These are phyloP conservation scores for Panagrolaimus sp. DNA, from an alignment of 1,140 invertebrate genomes.

Conservation along the genomic window DNA sequence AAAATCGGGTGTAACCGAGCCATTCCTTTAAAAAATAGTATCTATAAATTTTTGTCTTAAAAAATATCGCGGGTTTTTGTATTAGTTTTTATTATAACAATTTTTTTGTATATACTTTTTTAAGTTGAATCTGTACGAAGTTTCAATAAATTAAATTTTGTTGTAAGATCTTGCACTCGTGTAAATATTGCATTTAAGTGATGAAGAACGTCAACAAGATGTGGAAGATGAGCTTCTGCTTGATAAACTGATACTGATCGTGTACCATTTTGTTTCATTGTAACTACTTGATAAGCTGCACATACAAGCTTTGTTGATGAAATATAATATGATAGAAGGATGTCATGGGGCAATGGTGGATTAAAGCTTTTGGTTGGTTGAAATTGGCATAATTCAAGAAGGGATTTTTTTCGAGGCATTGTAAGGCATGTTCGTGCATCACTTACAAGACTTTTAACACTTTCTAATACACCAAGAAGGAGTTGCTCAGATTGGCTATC, in stretches of 20 bases:
- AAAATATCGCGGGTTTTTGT: background rate
- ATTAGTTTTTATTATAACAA: too few relatives aligned
- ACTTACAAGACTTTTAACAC: background rate
- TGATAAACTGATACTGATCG: conserved; percentile 12
- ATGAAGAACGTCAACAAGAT: conserved; percentile 11
- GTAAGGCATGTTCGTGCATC: background rate
- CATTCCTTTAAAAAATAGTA: background rate
- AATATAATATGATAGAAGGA: conserved; percentile 29
- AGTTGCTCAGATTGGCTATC: conserved; percentile 5
- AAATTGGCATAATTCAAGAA: conserved; percentile 50
- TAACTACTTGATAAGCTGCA: conserved; percentile 65
- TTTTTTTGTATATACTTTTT: too few relatives aligned
- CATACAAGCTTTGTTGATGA: conserved; percentile 29
- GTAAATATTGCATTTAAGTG: conserved; percentile 1
- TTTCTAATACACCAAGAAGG: background rate
- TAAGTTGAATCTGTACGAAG: conserved; percentile 6
- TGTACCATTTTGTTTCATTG: conserved; percentile 64
- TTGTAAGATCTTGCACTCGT: background rate
- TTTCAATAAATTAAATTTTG: conserved; percentile 1
- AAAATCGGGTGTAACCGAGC: background rate
- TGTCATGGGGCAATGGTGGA: conserved; percentile 55
- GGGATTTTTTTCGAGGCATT: conserved; percentile 21
- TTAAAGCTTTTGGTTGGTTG: conserved; percentile 57
- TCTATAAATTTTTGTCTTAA: background rate
- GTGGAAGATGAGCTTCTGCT: conserved; percentile 3